These are phyloP conservation scores for Ennomos fuscantarius DNA, from an alignment of 2,888 invertebrate genomes.

Conservation along the genomic window DNA sequence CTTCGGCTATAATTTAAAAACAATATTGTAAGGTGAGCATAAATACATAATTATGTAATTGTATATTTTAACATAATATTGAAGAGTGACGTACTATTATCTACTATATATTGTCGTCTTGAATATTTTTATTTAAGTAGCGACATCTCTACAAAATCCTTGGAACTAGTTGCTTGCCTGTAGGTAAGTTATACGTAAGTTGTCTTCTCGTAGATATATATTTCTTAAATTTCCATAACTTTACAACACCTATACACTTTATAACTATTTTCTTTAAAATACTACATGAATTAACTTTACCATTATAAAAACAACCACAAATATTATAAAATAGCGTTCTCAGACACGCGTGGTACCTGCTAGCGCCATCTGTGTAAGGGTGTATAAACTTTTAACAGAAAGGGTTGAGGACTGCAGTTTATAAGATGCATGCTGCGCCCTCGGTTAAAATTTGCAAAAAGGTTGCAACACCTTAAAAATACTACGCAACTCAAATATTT, in stretches of 20 bases:
- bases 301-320: background rate
- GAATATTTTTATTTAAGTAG: slow-evolving; percentile 1
- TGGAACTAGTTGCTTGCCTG: slow-evolving; percentile 11
- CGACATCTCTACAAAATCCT: slow-evolving; percentile 34
- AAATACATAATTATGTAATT: too few relatives aligned
- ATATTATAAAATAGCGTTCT: background rate
- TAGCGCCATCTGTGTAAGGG: slow-evolving; percentile 72
- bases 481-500: background rate
- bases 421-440: slow-evolving; percentile 55
- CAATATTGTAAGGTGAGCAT: too few relatives aligned
- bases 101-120: background rate
- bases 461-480: slow-evolving; percentile 21
- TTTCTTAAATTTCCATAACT: too few relatives aligned
- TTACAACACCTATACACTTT: too few relatives aligned
- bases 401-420: slow-evolving; percentile 53
- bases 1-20: too few relatives aligned
- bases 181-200: slow-evolving; percentile 6
- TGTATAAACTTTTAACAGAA: slow-evolving; percentile 45
- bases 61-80: too few relatives aligned
- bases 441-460: slow-evolving; percentile 29
- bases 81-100: background rate
- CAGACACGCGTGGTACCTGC: background rate
- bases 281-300: too few relatives aligned
- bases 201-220: too few relatives aligned
- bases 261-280: too few relatives aligned